Evolutionary conservation across 92 coral and sea anemone genomes (phyloP), one percentile per base, ranked within the genome.

Genomic region (Nematostella vectensis): DNA sequence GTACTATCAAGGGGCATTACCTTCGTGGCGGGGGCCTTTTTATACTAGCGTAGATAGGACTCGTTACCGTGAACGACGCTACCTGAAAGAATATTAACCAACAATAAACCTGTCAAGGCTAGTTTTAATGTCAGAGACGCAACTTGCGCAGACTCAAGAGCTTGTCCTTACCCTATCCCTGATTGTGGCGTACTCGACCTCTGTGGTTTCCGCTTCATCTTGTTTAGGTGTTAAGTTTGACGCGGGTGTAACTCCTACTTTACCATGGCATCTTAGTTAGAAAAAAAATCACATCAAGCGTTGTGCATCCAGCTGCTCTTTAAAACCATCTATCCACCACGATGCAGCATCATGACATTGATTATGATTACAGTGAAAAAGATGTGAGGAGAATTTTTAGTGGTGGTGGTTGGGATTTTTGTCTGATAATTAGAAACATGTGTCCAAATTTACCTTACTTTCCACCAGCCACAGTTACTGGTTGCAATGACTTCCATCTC

Each of bases 391-490:
- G n/a, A n/a, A n/a, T n/a, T n/a, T n/a, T n/a, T n/a, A n/a, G n/a
- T n/a, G n/a, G n/a, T n/a, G n/a, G n/a, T n/a, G n/a, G n/a, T n/a
- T n/a, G n/a, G n/a, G n/a, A n/a, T n/a, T n/a, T n/a, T n/a, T n/a
- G n/a, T n/a, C n/a, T n/a, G n/a, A n/a, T n/a, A n/a, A n/a, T n/a
- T n/a, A n/a, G n/a, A n/a, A n/a, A n/a, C n/a, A n/a, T n/a, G n/a
- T n/a, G n/a, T n/a, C n/a, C n/a, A n/a, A n/a, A n/a, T 15, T 40
- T 31, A 89, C 97, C 95, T 81, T 44, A 89, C 85, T 76, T 74
- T 86, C 97, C 97, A 89, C 97, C 97, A 89, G 39, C 97, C 97
- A 30, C 80, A 69, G 61, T 65, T 89, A 25, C 95, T 89, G n/a
- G 88, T 89, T 0, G 97, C 81, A 25, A 85, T 48, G 4, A 89